Conservation (phyloP, 2,797 vertebrate genomes). For the Octomys mimax region DNA sequence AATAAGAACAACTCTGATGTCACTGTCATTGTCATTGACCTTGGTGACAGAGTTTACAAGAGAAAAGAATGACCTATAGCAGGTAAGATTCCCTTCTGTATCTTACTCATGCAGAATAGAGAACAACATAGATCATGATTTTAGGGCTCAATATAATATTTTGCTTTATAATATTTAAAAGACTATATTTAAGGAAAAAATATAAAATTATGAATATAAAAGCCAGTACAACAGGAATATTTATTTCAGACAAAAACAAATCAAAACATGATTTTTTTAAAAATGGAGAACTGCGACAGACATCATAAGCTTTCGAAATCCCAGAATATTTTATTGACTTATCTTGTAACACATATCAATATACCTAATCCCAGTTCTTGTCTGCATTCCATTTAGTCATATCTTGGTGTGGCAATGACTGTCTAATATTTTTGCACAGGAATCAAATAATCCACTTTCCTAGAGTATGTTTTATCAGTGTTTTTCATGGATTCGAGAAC, state of each 20-base stretch:
- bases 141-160: background rate
- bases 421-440: background rate
- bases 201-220: background rate
- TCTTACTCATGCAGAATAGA: background rate
- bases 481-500: constrained; percentile 3
- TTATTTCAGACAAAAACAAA: background rate
- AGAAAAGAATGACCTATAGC: background rate
- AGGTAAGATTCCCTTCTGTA: background rate
- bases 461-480: background rate
- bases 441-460: background rate
- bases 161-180: background rate
- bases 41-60: background rate
- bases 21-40: background rate
- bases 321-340: background rate
- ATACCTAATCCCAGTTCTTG: background rate
- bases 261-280: background rate
- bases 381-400: background rate
- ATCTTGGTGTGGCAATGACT: background rate
- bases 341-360: background rate
- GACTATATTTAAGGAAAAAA: background rate
- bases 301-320: background rate
- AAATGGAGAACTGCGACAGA: background rate
- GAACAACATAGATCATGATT: background rate
- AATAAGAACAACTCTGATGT: background rate
- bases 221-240: background rate